phyloP scores from a whole-genome alignment of 2,888 invertebrate genomes.

The Macrosiphum euphorbiae region DNA sequence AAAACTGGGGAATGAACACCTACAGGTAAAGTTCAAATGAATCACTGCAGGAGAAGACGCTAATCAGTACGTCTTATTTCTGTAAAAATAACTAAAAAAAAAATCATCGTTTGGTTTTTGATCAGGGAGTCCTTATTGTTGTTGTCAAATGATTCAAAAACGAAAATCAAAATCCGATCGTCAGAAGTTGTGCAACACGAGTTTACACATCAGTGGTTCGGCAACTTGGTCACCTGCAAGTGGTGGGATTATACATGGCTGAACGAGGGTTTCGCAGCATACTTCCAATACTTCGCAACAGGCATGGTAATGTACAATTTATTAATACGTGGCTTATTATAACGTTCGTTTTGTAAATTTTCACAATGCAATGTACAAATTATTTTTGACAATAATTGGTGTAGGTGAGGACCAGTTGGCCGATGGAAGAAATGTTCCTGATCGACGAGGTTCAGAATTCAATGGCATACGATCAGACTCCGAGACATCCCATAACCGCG shows the following conservation, averaged over 20 bases:
- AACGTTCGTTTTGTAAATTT: not conserved
- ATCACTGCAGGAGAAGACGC: not conserved
- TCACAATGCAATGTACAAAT: no score
- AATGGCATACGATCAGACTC: constrained; percentile 75
- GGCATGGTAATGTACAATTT: constrained; percentile 51
- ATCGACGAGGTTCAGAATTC: constrained; percentile 71
- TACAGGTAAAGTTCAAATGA: constrained; percentile 73
- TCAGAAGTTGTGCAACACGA: constrained; percentile 92
- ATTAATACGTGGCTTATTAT: not conserved
- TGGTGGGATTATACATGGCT: constrained; percentile 66
- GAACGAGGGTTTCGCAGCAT: constrained; percentile 66
- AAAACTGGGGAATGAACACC: constrained; percentile 85
- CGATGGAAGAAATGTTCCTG: constrained; percentile 66
- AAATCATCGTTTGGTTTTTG: not conserved
- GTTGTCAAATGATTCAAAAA: constrained; percentile 50
- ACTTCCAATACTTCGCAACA: constrained; percentile 64
- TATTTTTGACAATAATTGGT: not conserved
- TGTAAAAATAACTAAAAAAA: not conserved
- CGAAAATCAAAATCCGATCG: constrained; percentile 75
- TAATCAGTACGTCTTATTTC: constrained; percentile 35
- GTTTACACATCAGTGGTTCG: constrained; percentile 97
- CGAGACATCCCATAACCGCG: constrained; percentile 76
- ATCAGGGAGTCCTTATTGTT: constrained; percentile 1
- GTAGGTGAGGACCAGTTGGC: constrained; percentile 67
- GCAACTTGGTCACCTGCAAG: constrained; percentile 86